Conservation (phyloP, 2,113 vertebrate genomes). For the Paracanthobrama guichenoti region DNA sequence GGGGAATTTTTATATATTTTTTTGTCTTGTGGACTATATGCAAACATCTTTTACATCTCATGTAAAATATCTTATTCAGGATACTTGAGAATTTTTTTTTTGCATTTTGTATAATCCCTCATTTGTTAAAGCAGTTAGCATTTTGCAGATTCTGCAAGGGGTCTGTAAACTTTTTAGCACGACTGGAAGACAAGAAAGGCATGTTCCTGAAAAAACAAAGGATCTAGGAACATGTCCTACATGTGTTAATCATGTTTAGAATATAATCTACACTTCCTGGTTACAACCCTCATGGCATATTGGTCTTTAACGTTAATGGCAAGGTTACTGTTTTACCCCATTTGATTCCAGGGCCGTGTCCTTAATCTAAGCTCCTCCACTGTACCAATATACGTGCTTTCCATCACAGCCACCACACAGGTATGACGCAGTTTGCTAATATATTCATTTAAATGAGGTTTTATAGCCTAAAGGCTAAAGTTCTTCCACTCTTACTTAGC, state of each 20-base stretch:
- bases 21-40: too few species aligned
- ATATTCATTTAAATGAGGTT: conserved; percentile 12
- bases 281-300: neutral
- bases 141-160: too few species aligned
- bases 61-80: too few species aligned
- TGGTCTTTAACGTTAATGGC: neutral
- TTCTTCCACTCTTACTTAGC: neutral
- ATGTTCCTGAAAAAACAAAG: neutral
- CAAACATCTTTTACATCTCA: too few species aligned
- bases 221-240: neutral
- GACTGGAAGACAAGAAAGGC: neutral
- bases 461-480: neutral
- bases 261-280: neutral
- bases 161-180: too few species aligned
- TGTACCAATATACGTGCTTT: conserved; percentile 91
- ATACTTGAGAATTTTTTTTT: too few species aligned
- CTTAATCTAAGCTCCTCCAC: conserved; percentile 96
- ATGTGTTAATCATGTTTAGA: neutral
- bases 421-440: conserved; percentile 61
- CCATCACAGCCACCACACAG: conserved; percentile 93
- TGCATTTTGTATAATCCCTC: too few species aligned
- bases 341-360: conserved; percentile 81
- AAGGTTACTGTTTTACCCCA: neutral
- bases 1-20: too few species aligned
- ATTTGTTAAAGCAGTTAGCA: too few species aligned